Conservation (phyloP, 1,140 invertebrate genomes). For the Nasonia longicornis region DNA sequence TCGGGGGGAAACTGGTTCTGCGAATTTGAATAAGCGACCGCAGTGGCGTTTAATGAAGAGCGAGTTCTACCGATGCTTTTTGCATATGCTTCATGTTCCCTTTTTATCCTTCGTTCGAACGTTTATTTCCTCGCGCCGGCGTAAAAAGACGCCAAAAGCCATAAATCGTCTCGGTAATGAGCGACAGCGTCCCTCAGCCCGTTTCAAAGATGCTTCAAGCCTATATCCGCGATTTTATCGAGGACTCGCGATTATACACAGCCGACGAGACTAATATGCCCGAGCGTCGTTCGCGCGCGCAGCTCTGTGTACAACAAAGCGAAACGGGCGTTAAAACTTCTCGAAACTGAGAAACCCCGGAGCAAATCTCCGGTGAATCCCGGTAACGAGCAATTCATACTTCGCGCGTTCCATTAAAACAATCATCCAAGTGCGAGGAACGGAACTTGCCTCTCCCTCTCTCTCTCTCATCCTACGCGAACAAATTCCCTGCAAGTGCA, state of each 20-base stretch:
- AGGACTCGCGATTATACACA: too few species aligned
- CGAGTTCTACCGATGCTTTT: too few species aligned
- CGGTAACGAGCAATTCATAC: not conserved
- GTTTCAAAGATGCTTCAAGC: too few species aligned
- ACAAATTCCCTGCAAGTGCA: not conserved
- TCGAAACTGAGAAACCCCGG: not conserved
- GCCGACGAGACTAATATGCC: not conserved
- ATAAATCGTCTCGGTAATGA: too few species aligned
- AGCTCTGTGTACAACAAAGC: not conserved
- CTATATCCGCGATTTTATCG: too few species aligned
- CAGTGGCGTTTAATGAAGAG: not conserved
- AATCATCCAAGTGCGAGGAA: not conserved
- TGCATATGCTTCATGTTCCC: too few species aligned
- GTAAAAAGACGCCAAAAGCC: too few species aligned
- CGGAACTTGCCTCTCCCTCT: not conserved
- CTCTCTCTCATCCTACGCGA: not conserved
- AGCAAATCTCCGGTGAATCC: not conserved
- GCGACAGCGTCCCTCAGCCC: too few species aligned
- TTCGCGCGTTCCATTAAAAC: not conserved
- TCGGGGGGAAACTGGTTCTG: not conserved
- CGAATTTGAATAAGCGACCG: not conserved
- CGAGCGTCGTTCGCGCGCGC: too few species aligned
- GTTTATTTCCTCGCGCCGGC: too few species aligned
- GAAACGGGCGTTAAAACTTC: not conserved
- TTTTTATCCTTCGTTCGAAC: too few species aligned